phyloP scores from a whole-genome alignment of 2,113 vertebrate species.

The Nesoenas mayeri region DNA sequence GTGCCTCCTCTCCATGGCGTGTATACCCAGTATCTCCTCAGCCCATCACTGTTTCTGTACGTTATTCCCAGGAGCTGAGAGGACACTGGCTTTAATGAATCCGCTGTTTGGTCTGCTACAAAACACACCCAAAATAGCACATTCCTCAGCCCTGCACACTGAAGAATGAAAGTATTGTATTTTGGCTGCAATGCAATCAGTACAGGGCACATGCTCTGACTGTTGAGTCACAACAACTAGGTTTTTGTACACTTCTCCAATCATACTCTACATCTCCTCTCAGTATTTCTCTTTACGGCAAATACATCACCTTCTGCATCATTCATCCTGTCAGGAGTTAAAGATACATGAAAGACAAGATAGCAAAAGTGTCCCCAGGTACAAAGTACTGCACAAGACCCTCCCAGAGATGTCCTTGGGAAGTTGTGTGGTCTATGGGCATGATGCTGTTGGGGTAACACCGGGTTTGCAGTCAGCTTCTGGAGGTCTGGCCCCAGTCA shows the following conservation, averaged over 20 bases:
- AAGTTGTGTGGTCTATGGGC: background rate
- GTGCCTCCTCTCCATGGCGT: background rate
- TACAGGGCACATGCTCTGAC: background rate
- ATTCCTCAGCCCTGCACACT: background rate
- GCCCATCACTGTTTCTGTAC: rapidly evolving
- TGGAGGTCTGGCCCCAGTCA: background rate
- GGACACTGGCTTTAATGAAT: background rate
- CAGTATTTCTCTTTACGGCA: background rate
- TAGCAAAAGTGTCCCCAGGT: background rate
- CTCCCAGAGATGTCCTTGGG: background rate
- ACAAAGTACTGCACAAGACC: background rate
- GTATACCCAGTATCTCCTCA: background rate
- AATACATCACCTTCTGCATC: background rate
- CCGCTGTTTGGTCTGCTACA: background rate
- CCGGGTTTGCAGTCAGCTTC: background rate
- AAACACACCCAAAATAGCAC: background rate
- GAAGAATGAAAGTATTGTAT: background rate
- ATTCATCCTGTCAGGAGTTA: background rate
- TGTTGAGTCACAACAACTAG: background rate
- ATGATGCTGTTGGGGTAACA: background rate
- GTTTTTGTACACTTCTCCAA: background rate
- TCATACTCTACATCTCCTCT: background rate
- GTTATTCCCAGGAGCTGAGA: background rate
- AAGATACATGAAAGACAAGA: background rate
- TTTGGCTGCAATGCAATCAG: background rate